A percentile compares a stretch with the other conserved stretches of the same genome.
Conservation (phyloP, 1,140 invertebrate genomes). For the Bombus pyrosoma region DNA sequence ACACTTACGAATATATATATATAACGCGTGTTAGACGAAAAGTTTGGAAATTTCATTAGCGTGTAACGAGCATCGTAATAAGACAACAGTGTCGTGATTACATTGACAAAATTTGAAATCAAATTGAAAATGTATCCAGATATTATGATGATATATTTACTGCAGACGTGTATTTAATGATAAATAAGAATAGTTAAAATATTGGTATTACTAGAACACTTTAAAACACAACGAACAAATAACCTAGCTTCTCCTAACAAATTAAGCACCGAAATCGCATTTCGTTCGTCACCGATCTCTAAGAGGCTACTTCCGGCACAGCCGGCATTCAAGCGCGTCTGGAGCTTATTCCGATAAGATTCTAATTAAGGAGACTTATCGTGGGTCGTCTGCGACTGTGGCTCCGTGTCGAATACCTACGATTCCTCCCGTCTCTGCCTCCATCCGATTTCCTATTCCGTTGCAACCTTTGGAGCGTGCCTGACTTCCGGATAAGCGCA, state of each 20-base stretch:
- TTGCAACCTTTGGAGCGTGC: neutral
- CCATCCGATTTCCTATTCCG: constrained; percentile 17
- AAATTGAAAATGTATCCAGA: too few species aligned
- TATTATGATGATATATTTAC: too few species aligned
- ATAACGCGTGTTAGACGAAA: neutral
- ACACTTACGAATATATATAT: neutral
- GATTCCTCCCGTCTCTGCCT: constrained; percentile 29
- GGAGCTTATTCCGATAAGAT: constrained; percentile 65
- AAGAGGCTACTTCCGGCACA: constrained; percentile 19
- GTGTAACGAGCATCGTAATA: too few species aligned
- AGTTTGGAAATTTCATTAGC: neutral
- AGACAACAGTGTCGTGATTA: too few species aligned
- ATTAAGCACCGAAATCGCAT: neutral
- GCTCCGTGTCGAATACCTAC: constrained; percentile 16
- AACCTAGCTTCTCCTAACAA: neutral
- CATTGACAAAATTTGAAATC: too few species aligned
- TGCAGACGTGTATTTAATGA: too few species aligned
- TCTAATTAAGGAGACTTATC: constrained; percentile 70
- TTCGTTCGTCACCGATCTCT: neutral
- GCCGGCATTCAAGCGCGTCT: constrained; percentile 37
- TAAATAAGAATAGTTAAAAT: too few species aligned
- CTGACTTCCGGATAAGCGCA: neutral
- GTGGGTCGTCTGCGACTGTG: constrained; percentile 42
- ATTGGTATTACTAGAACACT: too few species aligned
- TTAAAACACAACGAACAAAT: neutral